Evolutionary conservation across 2,888 invertebrate species (phyloP).

Genomic region (Siphonodentalium dalli): DNA sequence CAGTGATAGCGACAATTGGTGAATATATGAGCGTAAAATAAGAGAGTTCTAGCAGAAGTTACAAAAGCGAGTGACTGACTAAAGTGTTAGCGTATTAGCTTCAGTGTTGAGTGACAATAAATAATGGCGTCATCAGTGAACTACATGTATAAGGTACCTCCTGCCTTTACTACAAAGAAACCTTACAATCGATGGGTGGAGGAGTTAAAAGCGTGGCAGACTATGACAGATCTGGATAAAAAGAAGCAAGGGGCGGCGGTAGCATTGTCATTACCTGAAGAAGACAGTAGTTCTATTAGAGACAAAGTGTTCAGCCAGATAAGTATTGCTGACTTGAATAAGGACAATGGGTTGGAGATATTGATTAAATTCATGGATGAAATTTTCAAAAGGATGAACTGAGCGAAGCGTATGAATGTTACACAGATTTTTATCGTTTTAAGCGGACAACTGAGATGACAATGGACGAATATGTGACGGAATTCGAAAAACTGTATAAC

Average conservation of each 20-base stretch:
- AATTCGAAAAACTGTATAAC: constrained; percentile 23
- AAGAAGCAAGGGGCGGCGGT: constrained; percentile 14
- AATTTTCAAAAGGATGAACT: constrained; percentile 25
- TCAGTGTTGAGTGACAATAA: too few relatives aligned
- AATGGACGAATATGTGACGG: constrained; percentile 23
- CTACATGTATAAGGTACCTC: constrained; percentile 15
- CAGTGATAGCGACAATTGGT: too few relatives aligned
- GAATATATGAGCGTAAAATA: too few relatives aligned
- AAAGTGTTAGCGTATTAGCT: too few relatives aligned
- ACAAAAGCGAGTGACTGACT: too few relatives aligned
- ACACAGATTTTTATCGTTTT: constrained; percentile 24
- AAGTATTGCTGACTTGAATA: constrained; percentile 14
- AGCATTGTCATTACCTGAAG: constrained; percentile 16
- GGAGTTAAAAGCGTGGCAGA: constrained; percentile 20
- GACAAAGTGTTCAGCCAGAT: constrained; percentile 21
- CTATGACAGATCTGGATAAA: constrained; percentile 17
- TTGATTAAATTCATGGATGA: constrained; percentile 19
- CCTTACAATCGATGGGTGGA: constrained; percentile 23
- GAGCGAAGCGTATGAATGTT: constrained; percentile 22
- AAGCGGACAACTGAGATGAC: neutral
- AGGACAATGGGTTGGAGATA: constrained; percentile 13
- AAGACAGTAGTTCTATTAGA: constrained; percentile 13
- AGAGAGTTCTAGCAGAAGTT: too few relatives aligned
- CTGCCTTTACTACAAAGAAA: constrained; percentile 9
- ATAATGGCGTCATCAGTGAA: constrained; percentile 13